phyloP scores from a whole-genome alignment of 2,113 vertebrate genomes.

The Mobula hypostoma region DNA sequence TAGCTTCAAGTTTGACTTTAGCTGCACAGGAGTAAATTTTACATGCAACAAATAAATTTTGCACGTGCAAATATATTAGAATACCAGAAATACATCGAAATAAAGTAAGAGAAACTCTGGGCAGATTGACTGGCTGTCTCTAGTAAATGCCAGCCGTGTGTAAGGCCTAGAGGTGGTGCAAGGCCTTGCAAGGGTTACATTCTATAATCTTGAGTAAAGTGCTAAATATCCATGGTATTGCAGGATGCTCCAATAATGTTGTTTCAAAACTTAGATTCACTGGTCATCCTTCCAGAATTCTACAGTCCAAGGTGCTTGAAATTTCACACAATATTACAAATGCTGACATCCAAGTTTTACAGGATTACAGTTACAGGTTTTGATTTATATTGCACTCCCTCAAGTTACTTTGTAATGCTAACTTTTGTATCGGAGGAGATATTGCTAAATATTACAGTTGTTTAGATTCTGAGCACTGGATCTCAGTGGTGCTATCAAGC shows the following conservation, averaged over 20 bases:
- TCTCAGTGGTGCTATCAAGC: not conserved
- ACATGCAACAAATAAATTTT: not conserved
- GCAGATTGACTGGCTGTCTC: not conserved
- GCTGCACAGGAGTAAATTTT: not conserved
- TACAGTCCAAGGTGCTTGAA: not conserved
- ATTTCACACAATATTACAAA: not conserved
- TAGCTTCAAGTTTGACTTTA: slow-evolving; percentile 11
- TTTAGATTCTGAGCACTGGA: not conserved
- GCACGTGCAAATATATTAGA: not conserved
- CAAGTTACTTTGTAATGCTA: not conserved
- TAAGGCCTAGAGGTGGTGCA: not conserved
- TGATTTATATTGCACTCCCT: not conserved
- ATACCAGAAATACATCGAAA: not conserved
- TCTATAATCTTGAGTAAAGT: not conserved
- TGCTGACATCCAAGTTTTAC: not conserved
- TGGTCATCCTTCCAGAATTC: not conserved
- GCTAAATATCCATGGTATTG: not conserved
- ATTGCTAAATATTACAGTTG: not conserved
- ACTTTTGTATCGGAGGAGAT: not conserved
- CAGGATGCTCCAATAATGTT: not conserved
- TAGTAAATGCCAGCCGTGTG: not conserved
- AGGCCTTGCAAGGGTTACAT: slow-evolving; percentile 6
- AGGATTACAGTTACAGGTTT: slow-evolving; percentile 18
- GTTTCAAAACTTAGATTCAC: not conserved
- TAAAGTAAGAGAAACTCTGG: not conserved